Evolutionary conservation across 2,113 vertebrate species (phyloP).

Genomic region (Python bivittatus): DNA sequence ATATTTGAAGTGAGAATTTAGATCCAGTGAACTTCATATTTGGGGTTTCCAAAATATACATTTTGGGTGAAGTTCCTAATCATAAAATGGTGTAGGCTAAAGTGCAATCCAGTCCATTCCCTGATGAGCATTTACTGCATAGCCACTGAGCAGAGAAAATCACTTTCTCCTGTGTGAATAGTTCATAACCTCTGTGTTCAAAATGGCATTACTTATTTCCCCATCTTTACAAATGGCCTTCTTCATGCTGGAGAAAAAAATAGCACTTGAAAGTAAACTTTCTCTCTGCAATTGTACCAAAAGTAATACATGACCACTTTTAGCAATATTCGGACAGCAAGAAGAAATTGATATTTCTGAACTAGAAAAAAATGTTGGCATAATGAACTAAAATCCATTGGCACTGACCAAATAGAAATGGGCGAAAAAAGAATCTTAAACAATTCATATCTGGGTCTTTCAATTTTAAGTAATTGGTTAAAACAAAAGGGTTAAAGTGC

Average conservation of each 20-base stretch:
- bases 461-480: conserved; percentile 16
- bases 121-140: conserved; percentile 23
- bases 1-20: background rate
- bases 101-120: conserved; percentile 34
- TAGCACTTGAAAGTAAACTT: background rate
- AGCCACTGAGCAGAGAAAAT: conserved; percentile 11
- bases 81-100: conserved; percentile 22
- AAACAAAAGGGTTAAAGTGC: background rate
- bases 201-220: background rate
- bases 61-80: background rate
- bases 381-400: conserved; percentile 6
- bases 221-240: background rate
- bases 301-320: conserved; percentile 23
- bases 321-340: conserved; percentile 6
- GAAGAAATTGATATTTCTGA: conserved; percentile 22
- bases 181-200: background rate
- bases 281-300: background rate
- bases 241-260: background rate
- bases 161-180: conserved; percentile 14
- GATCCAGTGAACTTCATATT: background rate
- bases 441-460: background rate
- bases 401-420: conserved; percentile 17
- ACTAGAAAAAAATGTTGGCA: background rate
- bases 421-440: background rate
- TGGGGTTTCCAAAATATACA: background rate